Conservation (phyloP, 2,797 vertebrate species). For the Falco naumanni region DNA sequence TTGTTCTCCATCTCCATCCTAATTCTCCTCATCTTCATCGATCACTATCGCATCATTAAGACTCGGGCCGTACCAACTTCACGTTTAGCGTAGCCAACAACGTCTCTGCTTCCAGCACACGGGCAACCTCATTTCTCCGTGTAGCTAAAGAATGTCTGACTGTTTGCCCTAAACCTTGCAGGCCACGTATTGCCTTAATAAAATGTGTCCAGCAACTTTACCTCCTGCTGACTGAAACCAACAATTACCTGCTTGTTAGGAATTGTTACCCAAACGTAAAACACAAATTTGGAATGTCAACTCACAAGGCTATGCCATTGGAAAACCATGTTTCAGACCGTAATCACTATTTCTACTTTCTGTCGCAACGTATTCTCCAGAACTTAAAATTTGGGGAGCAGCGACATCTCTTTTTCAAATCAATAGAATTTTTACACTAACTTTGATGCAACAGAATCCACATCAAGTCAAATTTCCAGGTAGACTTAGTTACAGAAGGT, state of each 20-base stretch:
- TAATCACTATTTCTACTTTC: not conserved
- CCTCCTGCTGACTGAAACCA: not conserved
- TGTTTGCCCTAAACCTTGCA: not conserved
- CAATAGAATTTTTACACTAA: not conserved
- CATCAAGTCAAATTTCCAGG: not conserved
- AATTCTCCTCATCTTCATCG: accelerated
- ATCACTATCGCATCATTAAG: not conserved
- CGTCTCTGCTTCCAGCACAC: not conserved
- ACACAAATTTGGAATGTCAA: not conserved
- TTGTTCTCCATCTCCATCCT: not conserved
- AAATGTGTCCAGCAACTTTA: not conserved
- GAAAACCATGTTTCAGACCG: not conserved
- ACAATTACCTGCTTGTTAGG: not conserved
- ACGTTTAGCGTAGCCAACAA: not conserved
- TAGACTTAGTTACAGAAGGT: not conserved
- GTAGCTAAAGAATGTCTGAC: not conserved
- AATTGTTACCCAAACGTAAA: accelerated
- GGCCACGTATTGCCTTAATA: not conserved
- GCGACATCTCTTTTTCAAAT: not conserved
- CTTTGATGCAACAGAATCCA: not conserved
- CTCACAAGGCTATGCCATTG: not conserved
- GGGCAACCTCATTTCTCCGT: not conserved
- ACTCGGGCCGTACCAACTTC: accelerated
- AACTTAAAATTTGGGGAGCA: not conserved
- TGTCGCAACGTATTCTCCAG: not conserved